Base-by-base conservation (phyloP, 2,888 invertebrate species). In the Artemia sinica region DNA sequence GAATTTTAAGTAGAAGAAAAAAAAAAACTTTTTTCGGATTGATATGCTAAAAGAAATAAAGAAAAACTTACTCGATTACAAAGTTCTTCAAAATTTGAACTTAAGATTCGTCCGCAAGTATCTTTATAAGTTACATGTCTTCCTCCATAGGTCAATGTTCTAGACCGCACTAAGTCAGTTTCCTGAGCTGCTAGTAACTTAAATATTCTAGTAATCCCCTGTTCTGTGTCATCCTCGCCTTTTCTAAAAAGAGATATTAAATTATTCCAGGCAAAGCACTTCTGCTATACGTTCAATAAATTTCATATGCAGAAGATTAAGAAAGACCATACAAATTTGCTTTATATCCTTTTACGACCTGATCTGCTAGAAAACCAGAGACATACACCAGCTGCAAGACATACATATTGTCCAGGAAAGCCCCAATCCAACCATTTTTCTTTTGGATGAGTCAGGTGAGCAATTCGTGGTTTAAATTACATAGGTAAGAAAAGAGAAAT, bases 31-130 rank as follows among this genome's bases (percentile, higher is more conserved):
- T 12, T 13, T n/a, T n/a, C n/a, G 13, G 50, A 68, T n/a, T 2
- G 69, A 28, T 28, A 28, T 68, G 69, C 28, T 69, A 12, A 41
- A 41, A 13, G 41, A 14, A n/a, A 12, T 50, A 49, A 51, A 13
- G 13, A 18, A 41, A 49, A 18, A 73, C 75, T 74, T 81, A 91
- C 91, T 77, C 91, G 83, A 77, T 89, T 86, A 80, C 96, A 97
- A 68, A 98, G 81, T 78, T 95, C 95, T 28, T 84, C 82, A 79
- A 97, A 98, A 2, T 85, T 86, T 50, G 88, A 86, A 78, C 96
- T 91, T 72, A 94, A 80, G 63, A 98, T 85, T 76, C 89, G 85
- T 0, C 97, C 97, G 79, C 97, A 97, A 18, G 94, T 89, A 78
- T 85, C 90, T 1, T 85, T 82, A 77, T 98, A 91, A 8, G 83